Evolutionary conservation across 2,113 vertebrate species (phyloP).

Genomic region (Gymnogyps californianus): DNA sequence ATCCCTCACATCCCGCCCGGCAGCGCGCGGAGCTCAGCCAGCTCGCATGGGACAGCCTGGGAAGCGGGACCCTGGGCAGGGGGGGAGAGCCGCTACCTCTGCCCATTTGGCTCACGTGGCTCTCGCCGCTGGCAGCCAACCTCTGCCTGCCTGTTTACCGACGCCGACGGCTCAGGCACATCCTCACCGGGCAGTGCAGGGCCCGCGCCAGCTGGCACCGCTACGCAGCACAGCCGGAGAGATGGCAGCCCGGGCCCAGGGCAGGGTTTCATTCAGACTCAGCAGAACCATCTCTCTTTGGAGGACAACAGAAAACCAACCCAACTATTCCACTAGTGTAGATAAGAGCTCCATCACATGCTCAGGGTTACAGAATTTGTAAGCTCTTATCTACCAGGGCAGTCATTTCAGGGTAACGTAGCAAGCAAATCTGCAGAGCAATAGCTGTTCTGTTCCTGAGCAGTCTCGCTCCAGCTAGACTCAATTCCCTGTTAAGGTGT

Average conservation of each 20-base stretch:
- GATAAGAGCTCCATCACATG: neutral
- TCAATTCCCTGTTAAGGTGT: neutral
- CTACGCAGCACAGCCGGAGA: neutral
- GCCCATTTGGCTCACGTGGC: neutral
- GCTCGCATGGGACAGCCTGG: neutral
- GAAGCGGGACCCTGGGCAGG: neutral
- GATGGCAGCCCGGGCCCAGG: neutral
- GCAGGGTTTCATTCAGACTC: neutral
- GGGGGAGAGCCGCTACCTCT: neutral
- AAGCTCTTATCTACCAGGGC: neutral
- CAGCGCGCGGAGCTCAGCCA: neutral
- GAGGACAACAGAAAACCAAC: neutral
- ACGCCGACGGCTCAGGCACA: rapidly evolving
- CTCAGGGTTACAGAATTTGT: neutral
- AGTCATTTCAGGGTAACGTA: neutral
- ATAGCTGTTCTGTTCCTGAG: neutral
- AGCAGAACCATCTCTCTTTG: neutral
- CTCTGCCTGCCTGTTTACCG: neutral
- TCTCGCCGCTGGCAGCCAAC: rapidly evolving
- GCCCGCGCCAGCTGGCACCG: neutral
- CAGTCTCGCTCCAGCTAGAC: neutral
- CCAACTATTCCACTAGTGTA: rapidly evolving
- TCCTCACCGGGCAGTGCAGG: rapidly evolving
- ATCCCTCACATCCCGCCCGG: rapidly evolving
- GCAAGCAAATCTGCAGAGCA: neutral